Conservation (phyloP, 1,140 invertebrate species). For the Drosophila subpulchrella region DNA sequence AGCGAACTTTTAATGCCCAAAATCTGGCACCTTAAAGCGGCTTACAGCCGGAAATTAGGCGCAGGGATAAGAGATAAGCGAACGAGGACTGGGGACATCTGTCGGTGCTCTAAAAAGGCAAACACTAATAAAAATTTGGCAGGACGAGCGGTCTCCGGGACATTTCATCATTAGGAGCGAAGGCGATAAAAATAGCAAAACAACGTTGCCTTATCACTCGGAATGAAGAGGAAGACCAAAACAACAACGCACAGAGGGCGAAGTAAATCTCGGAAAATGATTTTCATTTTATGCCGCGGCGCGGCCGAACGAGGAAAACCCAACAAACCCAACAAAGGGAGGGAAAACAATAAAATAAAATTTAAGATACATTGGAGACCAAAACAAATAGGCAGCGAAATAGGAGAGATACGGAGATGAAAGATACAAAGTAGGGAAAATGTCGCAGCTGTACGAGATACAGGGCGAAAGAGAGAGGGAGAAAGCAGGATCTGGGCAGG, state of each 20-base stretch:
- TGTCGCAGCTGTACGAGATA: slow-evolving; percentile 61
- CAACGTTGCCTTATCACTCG: slow-evolving; percentile 34
- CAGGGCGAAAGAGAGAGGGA: not conserved
- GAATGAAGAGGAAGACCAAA: slow-evolving; percentile 17
- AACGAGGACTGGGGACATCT: slow-evolving; percentile 43
- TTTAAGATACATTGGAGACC: slow-evolving; percentile 78
- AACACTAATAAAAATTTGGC: slow-evolving; percentile 71
- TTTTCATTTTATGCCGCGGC: slow-evolving; percentile 47
- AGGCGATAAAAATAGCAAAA: slow-evolving; percentile 70
- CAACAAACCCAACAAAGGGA: slow-evolving; percentile 21
- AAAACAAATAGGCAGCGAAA: slow-evolving; percentile 77
- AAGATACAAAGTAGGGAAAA: slow-evolving; percentile 48
- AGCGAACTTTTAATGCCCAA: slow-evolving; percentile 50
- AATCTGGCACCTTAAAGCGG: slow-evolving; percentile 66
- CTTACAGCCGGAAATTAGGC: slow-evolving; percentile 63
- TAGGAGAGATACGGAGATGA: slow-evolving; percentile 36
- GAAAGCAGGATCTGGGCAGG: slow-evolving; percentile 12
- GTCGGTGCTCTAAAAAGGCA: slow-evolving; percentile 69
- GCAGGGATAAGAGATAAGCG: slow-evolving; percentile 42
- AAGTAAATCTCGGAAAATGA: slow-evolving; percentile 48
- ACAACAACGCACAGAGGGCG: slow-evolving; percentile 13
- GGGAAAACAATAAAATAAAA: slow-evolving; percentile 78
- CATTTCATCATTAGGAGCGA: slow-evolving; percentile 67
- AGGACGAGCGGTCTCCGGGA: slow-evolving; percentile 13
- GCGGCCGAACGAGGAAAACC: slow-evolving; percentile 26